These are phyloP conservation scores for Uria aalge DNA, from an alignment of 2,113 vertebrate species.

Conservation along the genomic window DNA sequence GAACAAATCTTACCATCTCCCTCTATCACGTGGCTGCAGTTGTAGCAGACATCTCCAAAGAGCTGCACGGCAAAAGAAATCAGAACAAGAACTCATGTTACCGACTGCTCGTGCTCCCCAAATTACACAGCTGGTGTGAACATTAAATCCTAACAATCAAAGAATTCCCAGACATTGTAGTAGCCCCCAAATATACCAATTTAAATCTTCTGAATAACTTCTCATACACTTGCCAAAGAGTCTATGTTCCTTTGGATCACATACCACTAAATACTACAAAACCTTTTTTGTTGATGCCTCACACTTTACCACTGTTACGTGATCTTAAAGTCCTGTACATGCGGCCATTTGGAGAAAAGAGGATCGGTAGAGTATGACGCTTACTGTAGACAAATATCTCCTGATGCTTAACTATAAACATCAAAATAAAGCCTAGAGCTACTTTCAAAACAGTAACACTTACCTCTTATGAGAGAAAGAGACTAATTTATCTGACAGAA, in stretches of 20 bases:
- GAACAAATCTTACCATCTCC: constrained; percentile 86
- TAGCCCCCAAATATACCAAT: neutral
- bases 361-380: neutral
- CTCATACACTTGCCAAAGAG: constrained; percentile 20
- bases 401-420: neutral
- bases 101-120: neutral
- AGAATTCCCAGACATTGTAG: constrained; percentile 7
- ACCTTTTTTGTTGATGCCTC: constrained; percentile 20
- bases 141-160: neutral
- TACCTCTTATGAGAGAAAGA: neutral
- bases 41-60: constrained; percentile 94
- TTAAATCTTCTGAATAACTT: constrained; percentile 29
- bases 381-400: neutral
- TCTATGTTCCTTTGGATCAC: neutral
- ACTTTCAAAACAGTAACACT: neutral
- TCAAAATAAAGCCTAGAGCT: neutral
- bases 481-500: neutral
- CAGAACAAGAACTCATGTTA: constrained; percentile 11
- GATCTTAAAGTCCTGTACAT: neutral
- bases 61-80: constrained; percentile 75
- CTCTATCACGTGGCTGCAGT: constrained; percentile 94
- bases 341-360: neutral
- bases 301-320: neutral
- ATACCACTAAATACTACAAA: neutral
- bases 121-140: constrained; percentile 33